These are phyloP conservation scores for Globodera rostochiensis DNA, from an alignment of 1,140 invertebrate genomes.

Conservation along the genomic window DNA sequence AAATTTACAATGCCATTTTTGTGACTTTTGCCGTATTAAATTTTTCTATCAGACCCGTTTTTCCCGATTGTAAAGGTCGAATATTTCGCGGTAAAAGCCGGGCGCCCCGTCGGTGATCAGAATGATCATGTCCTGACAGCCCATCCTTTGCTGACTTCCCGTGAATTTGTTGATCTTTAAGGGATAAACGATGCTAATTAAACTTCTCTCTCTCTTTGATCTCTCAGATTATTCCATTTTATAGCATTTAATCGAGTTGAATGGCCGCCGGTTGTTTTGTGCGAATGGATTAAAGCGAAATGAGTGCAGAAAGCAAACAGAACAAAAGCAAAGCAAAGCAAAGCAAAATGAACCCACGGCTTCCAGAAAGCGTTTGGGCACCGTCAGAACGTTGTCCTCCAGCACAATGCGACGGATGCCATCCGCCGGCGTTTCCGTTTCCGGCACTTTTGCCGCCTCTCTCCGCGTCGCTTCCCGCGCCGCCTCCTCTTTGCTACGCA, in stretches of 20 bases:
- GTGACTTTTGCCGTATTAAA: conserved; percentile 4
- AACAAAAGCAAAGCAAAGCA: conserved; percentile 2
- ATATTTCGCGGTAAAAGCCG: conserved; percentile 86
- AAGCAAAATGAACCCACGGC: conserved; percentile 48
- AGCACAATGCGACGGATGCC: conserved; percentile 39
- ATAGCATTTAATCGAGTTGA: too few relatives aligned
- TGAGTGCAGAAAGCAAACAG: background rate
- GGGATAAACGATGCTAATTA: background rate
- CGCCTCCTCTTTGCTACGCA: conserved; percentile 53
- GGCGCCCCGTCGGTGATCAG: conserved; percentile 95
- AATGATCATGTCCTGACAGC: conserved; percentile 84
- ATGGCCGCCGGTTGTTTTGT: too few relatives aligned
- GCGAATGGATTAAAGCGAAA: background rate
- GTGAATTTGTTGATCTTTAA: conserved; percentile 56
- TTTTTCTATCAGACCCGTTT: conserved; percentile 50
- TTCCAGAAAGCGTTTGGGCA: conserved; percentile 46
- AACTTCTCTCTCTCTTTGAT: too few relatives aligned
- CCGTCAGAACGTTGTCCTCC: conserved; percentile 58
- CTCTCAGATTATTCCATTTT: too few relatives aligned
- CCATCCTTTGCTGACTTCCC: conserved; percentile 50
- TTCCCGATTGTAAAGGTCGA: conserved; percentile 81
- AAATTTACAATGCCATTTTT: conserved; percentile 42
- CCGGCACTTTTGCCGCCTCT: background rate
- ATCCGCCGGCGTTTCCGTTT: conserved; percentile 32
- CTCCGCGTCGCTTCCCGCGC: conserved; percentile 26